phyloP scores from a whole-genome alignment of 35 echinoderm and acorn worm species.

The Amphiura filiformis region DNA sequence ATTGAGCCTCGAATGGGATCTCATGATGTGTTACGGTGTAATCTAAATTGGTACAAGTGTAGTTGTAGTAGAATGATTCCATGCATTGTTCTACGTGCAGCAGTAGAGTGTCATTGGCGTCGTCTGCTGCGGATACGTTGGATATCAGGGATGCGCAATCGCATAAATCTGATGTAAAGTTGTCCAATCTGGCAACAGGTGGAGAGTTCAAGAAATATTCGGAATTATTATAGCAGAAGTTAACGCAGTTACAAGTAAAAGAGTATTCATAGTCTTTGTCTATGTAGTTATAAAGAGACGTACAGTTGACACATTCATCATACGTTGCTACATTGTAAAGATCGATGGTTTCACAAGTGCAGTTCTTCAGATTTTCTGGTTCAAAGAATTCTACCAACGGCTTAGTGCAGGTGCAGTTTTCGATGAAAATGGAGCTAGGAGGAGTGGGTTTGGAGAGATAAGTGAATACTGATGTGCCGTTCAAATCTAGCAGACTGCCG shows the following conservation, averaged over 20 bases:
- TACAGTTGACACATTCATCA: constrained; percentile 57
- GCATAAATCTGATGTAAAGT: constrained; percentile 30
- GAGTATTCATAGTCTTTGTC: not conserved
- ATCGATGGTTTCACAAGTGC: constrained; percentile 38
- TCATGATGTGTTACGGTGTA: constrained; percentile 34
- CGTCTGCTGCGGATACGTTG: not conserved
- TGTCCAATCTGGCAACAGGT: constrained; percentile 14
- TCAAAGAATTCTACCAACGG: constrained; percentile 18
- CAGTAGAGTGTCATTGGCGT: not conserved
- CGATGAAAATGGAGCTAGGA: constrained; percentile 38
- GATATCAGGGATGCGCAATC: constrained; percentile 38
- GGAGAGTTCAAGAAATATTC: constrained; percentile 51
- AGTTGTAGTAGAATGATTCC: constrained; percentile 23
- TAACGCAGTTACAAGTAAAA: constrained; percentile 63
- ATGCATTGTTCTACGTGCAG: constrained; percentile 36
- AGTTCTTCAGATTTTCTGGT: not conserved
- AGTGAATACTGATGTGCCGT: constrained; percentile 58
- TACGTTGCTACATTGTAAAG: constrained; percentile 16
- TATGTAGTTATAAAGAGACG: constrained; percentile 21
- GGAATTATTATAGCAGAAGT: constrained; percentile 37
- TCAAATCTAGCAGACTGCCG: constrained; percentile 31
- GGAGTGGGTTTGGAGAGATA: constrained; percentile 49
- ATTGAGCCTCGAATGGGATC: not conserved
- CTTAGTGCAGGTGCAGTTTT: constrained; percentile 71
- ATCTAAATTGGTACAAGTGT: constrained; percentile 35